These are phyloP conservation scores for Sisyra nigra DNA, from an alignment of 2,888 invertebrate species.

Conservation along the genomic window DNA sequence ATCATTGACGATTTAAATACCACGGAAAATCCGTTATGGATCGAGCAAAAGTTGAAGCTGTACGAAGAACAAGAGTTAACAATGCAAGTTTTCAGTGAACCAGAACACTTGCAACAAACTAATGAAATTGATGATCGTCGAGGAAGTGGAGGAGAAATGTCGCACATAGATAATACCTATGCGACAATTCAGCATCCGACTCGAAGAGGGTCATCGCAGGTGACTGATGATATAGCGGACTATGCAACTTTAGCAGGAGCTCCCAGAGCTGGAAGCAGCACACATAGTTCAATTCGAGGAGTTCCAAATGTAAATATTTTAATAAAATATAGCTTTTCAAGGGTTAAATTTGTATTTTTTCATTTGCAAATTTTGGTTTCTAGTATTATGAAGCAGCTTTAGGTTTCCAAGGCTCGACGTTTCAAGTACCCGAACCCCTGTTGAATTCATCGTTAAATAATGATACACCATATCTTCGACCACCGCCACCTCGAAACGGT, in stretches of 20 bases:
- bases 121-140: conserved; percentile 27
- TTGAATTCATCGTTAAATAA: conserved; percentile 33
- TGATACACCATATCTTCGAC: conserved; percentile 17
- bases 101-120: conserved; percentile 30
- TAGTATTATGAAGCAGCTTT: conserved; percentile 44
- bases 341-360: conserved; percentile 1
- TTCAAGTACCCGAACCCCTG: conserved; percentile 46
- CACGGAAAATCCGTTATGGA: conserved; percentile 85
- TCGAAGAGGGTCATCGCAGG: conserved; percentile 28
- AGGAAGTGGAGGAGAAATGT: conserved; percentile 32
- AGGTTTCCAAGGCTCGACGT: conserved; percentile 54
- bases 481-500: conserved; percentile 1
- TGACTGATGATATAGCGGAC: conserved; percentile 38
- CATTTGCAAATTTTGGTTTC: conserved; percentile 11
- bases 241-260: conserved; percentile 45
- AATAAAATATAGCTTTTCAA: neutral
- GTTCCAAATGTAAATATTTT: conserved; percentile 31
- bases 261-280: conserved; percentile 22
- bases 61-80: conserved; percentile 87
- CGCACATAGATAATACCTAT: conserved; percentile 55
- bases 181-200: conserved; percentile 60
- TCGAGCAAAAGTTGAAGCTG: conserved; percentile 76
- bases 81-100: conserved; percentile 80
- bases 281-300: conserved; percentile 31
- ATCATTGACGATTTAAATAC: conserved; percentile 75